Evolutionary conservation across 2,113 vertebrate species (phyloP), one percentile per base, ranked within the genome.

Genomic region (Chloebia gouldiae): DNA sequence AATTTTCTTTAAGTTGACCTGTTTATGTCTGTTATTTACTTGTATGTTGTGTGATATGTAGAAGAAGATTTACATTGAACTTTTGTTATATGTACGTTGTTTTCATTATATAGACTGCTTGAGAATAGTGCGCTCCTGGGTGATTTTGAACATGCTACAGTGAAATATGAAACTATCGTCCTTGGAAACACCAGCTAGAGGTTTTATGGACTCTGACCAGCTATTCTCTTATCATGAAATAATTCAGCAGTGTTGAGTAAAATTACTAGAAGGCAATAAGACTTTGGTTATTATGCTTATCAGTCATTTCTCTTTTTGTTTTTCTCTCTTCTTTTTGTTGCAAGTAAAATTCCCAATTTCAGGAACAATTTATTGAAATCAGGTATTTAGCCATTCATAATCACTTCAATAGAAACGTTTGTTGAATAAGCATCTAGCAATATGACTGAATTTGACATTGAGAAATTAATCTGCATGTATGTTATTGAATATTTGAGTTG

Each of bases 21-120:
- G 79, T 91, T 72, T 80, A 54, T 93, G 96, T 98, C 84, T 96
- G 86, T 97, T 97, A 92, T 90, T 93, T 97, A 94, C 89, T 94
- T 97, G 95, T 97, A 94, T 96, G 72, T 95, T 96, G 78, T 96
- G 93, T 97, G 94, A 86, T 88, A 71, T 94, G 93, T 98, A 90
- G 51, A 91, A 94, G 90, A 92, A 92, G 68, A 91, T 81, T 97
- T 97, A 96, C 98, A 96, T 97, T 98, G 97, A 98, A 97, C 97
- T 98, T 96, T 95, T 98, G 98, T 98, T 97, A 88, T 95, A 92
- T 98, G 96, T 98, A 94, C 98, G 25, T 98, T 99, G 98, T 99
- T 98, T 98, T 98, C 98, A 98, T 98, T 98, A 98, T 98, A 97
- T 99, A 99, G 98, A 99, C 98, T 98, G 98, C 98, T 99, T 98